phyloP scores from a whole-genome alignment of 2,113 vertebrate species.

The Edolisoma coerulescens region DNA sequence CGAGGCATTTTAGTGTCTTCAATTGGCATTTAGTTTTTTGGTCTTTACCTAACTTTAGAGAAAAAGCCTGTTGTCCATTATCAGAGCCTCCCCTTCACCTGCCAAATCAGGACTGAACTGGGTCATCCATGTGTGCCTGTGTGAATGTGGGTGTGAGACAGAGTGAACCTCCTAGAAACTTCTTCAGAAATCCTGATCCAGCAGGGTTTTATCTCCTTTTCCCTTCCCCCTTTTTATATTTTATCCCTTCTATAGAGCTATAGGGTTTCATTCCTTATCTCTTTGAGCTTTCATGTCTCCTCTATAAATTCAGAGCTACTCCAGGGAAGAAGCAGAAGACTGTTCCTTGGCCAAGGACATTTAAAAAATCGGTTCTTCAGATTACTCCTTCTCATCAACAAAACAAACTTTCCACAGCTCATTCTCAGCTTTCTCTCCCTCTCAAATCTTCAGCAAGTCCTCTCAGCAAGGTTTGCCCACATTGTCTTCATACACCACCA shows the following conservation, averaged over 20 bases:
- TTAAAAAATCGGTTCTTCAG: neutral
- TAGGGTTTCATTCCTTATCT: neutral
- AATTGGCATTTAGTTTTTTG: accelerated
- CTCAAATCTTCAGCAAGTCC: neutral
- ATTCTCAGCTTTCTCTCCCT: neutral
- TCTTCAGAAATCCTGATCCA: neutral
- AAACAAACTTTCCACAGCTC: neutral
- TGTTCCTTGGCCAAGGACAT: neutral
- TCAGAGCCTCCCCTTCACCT: neutral
- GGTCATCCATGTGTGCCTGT: neutral
- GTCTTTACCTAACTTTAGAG: neutral
- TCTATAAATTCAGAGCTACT: neutral
- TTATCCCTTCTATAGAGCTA: neutral
- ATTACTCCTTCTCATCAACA: neutral
- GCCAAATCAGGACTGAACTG: neutral
- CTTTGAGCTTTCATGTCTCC: neutral
- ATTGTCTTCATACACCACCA: neutral
- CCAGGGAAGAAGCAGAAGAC: neutral
- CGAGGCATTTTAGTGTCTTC: neutral
- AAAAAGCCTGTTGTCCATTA: neutral
- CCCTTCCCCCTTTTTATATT: neutral
- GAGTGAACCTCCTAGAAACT: neutral
- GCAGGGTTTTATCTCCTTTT: neutral
- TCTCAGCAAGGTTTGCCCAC: neutral
- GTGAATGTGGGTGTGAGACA: neutral